Base-by-base conservation (phyloP, 2,113 vertebrate species). In the Pachypanchax playfairii region DNA sequence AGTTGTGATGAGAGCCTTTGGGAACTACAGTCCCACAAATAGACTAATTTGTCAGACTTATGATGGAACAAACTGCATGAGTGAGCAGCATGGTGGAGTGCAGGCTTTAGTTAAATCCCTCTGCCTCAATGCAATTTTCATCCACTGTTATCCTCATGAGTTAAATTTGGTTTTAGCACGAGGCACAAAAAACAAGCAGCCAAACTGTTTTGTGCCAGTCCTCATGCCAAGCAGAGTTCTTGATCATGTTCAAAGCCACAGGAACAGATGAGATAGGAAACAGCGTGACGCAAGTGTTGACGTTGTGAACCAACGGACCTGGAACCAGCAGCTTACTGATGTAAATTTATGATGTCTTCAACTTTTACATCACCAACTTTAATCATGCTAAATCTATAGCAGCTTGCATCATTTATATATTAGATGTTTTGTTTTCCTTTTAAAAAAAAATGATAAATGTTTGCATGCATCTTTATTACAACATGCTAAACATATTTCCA, bases 61-160 rank as follows among this genome's bases (percentile, higher is more conserved):
- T 36, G 48, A 54, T 11, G 53, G 53, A 28, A 20, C 36, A 56
- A 41, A 38, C 25, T 56, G 38, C 38, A 42, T 28, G 38, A 56
- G 53, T 42, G 38, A 39, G 24, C 53, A 56, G 24, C 25, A 18
- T 12, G 21, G 33, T 36, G 14, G 33, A 38, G 33, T 54, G 51
- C 21, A 36, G 51, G 51, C 21, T 52, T 54, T 54, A 54, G 20
- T 38, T 22, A 54, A 54, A 24, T 24, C 31, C 18, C 13, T 36
- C 21, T 15, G 33, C 33, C 20, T 25, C 22, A 28, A 48, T n/a
- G 25, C 15, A 24, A 20, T 53, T 35, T 53, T 36, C 33, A 53
- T 53, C 50, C 50, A 21, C 20, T 36, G 50, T 36, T 53, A 53
- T 36, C 29, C 50, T 36, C 31, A 20, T 53, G 29, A 38, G 51